Conservation (phyloP, 1,140 invertebrate species). For the Belonocnema kinseyi region DNA sequence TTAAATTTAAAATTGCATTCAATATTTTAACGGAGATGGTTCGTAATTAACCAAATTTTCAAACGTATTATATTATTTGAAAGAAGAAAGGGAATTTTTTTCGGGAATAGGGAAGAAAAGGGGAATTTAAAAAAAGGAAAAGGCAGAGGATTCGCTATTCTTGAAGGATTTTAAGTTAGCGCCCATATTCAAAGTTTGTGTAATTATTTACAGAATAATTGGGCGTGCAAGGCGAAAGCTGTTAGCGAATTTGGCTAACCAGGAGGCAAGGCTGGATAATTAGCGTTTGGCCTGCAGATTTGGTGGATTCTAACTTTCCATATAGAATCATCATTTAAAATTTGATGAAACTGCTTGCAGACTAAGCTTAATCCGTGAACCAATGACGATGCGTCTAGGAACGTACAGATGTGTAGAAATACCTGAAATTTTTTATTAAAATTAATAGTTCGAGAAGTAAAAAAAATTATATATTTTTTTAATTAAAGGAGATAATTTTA, state of each 20-base stretch:
- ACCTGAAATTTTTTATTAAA: constrained; percentile 59
- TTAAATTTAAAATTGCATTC: too few relatives aligned
- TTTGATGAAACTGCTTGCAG: constrained; percentile 68
- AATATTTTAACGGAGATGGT: too few relatives aligned
- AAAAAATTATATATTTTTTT: background rate
- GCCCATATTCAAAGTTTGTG: constrained; percentile 7
- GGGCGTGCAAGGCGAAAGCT: constrained; percentile 44
- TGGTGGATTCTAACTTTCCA: constrained; percentile 68
- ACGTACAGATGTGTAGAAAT: constrained; percentile 69
- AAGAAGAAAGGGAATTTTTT: too few relatives aligned
- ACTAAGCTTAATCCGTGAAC: constrained; percentile 61
- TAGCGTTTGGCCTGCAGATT: constrained; percentile 61
- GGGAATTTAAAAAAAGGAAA: too few relatives aligned
- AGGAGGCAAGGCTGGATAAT: constrained; percentile 65
- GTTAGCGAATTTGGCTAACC: constrained; percentile 47
- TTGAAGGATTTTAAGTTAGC: too few relatives aligned
- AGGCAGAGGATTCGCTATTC: too few relatives aligned
- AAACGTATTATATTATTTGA: too few relatives aligned
- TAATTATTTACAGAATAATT: constrained; percentile 59
- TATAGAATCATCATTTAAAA: constrained; percentile 66
- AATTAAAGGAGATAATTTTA: too few relatives aligned
- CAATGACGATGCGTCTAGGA: constrained; percentile 67
- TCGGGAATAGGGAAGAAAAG: too few relatives aligned
- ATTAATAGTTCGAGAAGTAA: constrained; percentile 25
- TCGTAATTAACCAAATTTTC: too few relatives aligned